Percentiles rank a stretch among this genome's conserved stretches.
Conservation (phyloP, 2,888 invertebrate genomes). For the Incurvaria masculella region DNA sequence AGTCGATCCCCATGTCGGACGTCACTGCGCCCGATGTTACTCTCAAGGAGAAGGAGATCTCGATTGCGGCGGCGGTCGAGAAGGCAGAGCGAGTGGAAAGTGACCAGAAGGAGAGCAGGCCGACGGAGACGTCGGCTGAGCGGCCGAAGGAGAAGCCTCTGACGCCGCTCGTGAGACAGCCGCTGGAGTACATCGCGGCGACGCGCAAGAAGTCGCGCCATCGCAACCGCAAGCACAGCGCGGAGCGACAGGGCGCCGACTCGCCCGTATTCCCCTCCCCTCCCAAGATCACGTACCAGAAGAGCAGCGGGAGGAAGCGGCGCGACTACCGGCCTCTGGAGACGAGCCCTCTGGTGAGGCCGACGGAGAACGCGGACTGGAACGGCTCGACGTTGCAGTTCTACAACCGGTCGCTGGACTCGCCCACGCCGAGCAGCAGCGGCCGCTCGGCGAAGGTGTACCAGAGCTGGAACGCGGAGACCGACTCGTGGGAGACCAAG, state of each 20-base stretch:
- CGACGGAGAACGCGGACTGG: slow-evolving; percentile 44
- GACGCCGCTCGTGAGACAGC: slow-evolving; percentile 67
- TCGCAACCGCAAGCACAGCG: slow-evolving; percentile 62
- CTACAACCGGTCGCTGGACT: slow-evolving; percentile 56
- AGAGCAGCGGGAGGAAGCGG: slow-evolving; percentile 52
- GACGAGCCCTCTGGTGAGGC: slow-evolving; percentile 44
- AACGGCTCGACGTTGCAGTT: slow-evolving; percentile 70
- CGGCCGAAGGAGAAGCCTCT: slow-evolving; percentile 44
- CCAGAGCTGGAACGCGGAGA: slow-evolving; percentile 49
- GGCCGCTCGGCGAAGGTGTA: slow-evolving; percentile 47
- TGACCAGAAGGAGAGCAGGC: slow-evolving; percentile 26
- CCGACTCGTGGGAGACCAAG: slow-evolving; percentile 47
- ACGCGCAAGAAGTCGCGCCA: slow-evolving; percentile 68
- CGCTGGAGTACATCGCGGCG: slow-evolving; percentile 70
- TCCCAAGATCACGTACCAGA: slow-evolving; percentile 59
- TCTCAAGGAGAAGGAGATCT: slow-evolving; percentile 48
- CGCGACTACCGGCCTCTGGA: slow-evolving; percentile 58
- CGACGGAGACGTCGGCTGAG: slow-evolving; percentile 12
- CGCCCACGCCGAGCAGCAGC: slow-evolving; percentile 57
- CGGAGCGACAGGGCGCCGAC: slow-evolving; percentile 62
- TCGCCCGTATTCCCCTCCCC: slow-evolving; percentile 67
- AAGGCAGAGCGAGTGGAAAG: slow-evolving; percentile 32
- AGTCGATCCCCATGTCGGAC: slow-evolving; percentile 67
- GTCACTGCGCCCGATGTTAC: slow-evolving; percentile 54
- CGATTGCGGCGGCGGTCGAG: slow-evolving; percentile 22